Percentiles rank a stretch among this genome's conserved stretches.
These are phyloP conservation scores for Antennarius striatus DNA, from an alignment of 2,113 vertebrate species.

Conservation along the genomic window DNA sequence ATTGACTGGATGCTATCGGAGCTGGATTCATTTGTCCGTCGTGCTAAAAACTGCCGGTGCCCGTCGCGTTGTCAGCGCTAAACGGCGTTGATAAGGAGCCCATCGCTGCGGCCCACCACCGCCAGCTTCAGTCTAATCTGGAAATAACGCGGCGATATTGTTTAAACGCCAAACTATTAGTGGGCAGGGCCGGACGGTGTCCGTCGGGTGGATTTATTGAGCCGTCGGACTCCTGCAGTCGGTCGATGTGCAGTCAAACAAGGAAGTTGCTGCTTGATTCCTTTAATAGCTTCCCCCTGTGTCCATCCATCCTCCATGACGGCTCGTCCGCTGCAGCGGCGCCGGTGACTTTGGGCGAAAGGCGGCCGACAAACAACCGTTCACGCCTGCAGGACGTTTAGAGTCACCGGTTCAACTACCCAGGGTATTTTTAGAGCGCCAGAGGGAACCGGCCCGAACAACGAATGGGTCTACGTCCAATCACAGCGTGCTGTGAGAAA, in stretches of 20 bases:
- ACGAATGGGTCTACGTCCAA: no score
- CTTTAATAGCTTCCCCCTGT: no score
- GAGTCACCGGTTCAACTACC: no score
- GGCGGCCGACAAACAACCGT: no score
- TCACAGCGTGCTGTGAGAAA: no score
- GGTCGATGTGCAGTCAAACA: background rate
- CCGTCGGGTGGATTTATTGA: conserved; percentile 60
- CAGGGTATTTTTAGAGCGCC: no score
- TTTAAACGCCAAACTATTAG: conserved; percentile 68
- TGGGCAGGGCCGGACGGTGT: conserved; percentile 55
- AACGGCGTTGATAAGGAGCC: conserved; percentile 68
- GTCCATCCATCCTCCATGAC: no score
- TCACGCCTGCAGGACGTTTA: no score
- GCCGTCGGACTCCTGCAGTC: conserved; percentile 26
- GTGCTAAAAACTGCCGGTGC: no score
- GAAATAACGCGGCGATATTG: conserved; percentile 67
- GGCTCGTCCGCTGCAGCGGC: no score
- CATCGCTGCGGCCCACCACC: conserved; percentile 54
- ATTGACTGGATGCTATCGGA: conserved; percentile 77
- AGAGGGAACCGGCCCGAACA: no score
- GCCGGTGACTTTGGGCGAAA: no score
- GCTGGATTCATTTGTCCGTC: conserved; percentile 45
- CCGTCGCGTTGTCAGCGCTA: conserved; percentile 53
- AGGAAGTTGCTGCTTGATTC: background rate
- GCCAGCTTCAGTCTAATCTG: conserved; percentile 59